Percentiles rank a stretch among this genome's conserved stretches.
phyloP scores from a whole-genome alignment of 2,888 invertebrate species.

The Scaptomyza tumidula region DNA sequence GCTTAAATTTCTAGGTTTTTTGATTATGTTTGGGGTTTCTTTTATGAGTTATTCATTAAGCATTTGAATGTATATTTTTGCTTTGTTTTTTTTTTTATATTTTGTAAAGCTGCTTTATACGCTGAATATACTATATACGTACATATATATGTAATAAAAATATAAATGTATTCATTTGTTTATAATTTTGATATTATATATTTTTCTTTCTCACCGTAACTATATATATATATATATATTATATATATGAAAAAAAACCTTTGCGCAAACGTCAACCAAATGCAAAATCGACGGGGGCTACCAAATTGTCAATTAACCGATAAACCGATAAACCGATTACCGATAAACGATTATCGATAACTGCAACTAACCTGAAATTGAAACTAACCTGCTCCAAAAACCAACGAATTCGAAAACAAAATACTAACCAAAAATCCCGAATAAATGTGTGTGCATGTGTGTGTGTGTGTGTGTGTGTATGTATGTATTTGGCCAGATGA shows the following conservation, averaged over 20 bases:
- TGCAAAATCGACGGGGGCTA: constrained; percentile 40
- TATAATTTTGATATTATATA: constrained; percentile 55
- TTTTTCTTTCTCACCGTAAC: constrained; percentile 56
- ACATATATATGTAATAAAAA: constrained; percentile 10
- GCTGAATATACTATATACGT: constrained; percentile 2
- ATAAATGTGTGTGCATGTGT: constrained; percentile 1
- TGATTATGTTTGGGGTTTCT: not conserved
- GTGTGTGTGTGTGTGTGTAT: not conserved
- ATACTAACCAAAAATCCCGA: constrained; percentile 6
- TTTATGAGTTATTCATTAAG: not conserved
- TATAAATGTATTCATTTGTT: constrained; percentile 49
- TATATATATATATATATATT: constrained; percentile 9
- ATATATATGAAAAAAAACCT: constrained; percentile 11
- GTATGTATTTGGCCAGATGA: constrained; percentile 63
- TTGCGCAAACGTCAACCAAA: constrained; percentile 38
- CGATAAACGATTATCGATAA: constrained; percentile 27
- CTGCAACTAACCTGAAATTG: constrained; percentile 23
- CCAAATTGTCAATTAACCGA: constrained; percentile 20
- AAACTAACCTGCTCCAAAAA: constrained; percentile 18
- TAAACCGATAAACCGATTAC: constrained; percentile 24
- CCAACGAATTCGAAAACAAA: constrained; percentile 3
- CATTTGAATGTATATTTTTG: not conserved
- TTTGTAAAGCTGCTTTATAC: not conserved
- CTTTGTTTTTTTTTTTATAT: not conserved
- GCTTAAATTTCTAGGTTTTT: not conserved